Evolutionary conservation across 2,888 invertebrate species (phyloP), one percentile per base, ranked within the genome.

Genomic region (Encarsia formosa): DNA sequence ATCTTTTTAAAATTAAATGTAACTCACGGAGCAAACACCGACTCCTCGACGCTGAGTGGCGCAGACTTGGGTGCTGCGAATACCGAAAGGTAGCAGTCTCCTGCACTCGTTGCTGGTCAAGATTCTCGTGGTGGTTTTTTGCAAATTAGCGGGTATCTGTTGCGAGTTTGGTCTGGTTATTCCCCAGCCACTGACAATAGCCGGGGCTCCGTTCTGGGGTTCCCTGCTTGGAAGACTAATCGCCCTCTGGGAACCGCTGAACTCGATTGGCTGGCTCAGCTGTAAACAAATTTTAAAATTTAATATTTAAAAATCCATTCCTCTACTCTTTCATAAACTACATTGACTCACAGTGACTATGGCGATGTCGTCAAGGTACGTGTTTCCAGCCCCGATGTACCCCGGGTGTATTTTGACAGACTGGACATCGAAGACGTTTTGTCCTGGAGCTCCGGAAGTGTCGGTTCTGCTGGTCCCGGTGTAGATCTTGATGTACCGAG

Each of bases 1-100:
- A 13, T 16, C n/a, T n/a, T 19, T 43, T 13, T n/a, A n/a, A 31
- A 11, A 6, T 26, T 13, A 26, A 35, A 23, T 22, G 13, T 45
- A 19, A 32, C 46, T 50, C 19, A 54, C 54, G 13, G 44, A 40
- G 40, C 54, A 55, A 1, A 39, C 54, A 9, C 54, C 54, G 2
- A 35, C 44, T n/a, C 54, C 51, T 3, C 5, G 1, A 3, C 11
- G 13, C 3, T 40, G 39, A 9, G 44, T 15, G 13, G 51, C 47
- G 35, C 54, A 55, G 18, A 55, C 31, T 37, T 51, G 50, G 8
- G 31, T 39, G 13, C 24, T 23, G 5, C 26, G 29, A 1, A 54
- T 23, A 5, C 23, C 1, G 22, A 32, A 37, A 0, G 43, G 32
- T 0, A 55, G 4, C 5, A 16, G 32, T 1, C 34, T 4, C 34